These are phyloP conservation scores for Plusia festucae DNA, from an alignment of 2,888 invertebrate species.

Conservation along the genomic window DNA sequence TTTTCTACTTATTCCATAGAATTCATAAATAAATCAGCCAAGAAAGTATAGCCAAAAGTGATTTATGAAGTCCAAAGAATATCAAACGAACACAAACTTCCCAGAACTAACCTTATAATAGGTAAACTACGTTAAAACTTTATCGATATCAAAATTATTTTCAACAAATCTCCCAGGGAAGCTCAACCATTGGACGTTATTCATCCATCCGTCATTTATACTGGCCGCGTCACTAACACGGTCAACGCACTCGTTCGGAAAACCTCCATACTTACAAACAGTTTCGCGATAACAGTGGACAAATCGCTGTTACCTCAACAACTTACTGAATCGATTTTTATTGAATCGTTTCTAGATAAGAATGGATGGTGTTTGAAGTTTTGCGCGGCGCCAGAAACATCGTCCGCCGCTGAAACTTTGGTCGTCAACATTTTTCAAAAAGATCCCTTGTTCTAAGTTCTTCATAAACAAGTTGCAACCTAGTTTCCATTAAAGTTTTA, in stretches of 20 bases:
- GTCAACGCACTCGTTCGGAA: conserved; percentile 52
- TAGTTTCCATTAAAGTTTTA: conserved; percentile 26
- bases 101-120: background rate
- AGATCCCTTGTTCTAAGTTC: conserved; percentile 16
- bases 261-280: conserved; percentile 56
- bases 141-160: conserved; percentile 2
- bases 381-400: conserved; percentile 45
- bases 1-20: too few relatives aligned
- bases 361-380: conserved; percentile 48
- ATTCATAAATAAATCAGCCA: background rate
- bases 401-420: conserved; percentile 45
- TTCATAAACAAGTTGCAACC: conserved; percentile 21
- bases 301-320: conserved; percentile 56
- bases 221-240: conserved; percentile 25
- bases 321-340: conserved; percentile 57
- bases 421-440: conserved; percentile 56
- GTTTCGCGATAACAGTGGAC: conserved; percentile 57
- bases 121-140: background rate
- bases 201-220: conserved; percentile 34
- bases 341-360: conserved; percentile 57
- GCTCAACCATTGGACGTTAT: conserved; percentile 7
- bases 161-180: conserved; percentile 2
- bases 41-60: background rate
- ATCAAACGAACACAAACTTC: background rate
- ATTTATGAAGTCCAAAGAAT: background rate